Evolutionary conservation across 2,888 invertebrate genomes (phyloP), one percentile per base, ranked within the genome.

Genomic region (Polia nebulosa): DNA sequence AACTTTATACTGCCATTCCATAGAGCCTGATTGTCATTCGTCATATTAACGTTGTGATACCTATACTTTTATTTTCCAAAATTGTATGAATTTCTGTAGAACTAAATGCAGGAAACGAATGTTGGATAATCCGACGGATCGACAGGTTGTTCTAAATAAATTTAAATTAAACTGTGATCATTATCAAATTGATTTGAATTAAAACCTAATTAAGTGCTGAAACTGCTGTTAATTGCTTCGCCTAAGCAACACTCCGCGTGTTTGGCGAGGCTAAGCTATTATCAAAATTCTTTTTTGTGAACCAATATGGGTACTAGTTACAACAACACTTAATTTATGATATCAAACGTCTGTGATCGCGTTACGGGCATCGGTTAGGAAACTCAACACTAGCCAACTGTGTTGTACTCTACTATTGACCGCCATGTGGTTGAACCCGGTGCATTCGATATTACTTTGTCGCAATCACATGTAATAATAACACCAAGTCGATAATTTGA

Each of bases 371-470:
- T 87, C 74, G 88, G 90, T 92, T 91, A 86, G 80, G 94, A 92
- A 94, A 94, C 88, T 87, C 85, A 90, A 93, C 87, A 91, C 87
- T 71, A 59, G 72, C 78, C 71, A 85, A 88, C 85, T 86, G 81
- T 80, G 82, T 80, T 77, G 78, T 81, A 85, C 81, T 3, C 13
- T 13, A 68, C 83, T 80, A 78, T 85, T 85, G 82, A 91, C 90
- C 91, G 79, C 90, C 74, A 79, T 93, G 94, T 89, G 94, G 94
- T 94, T 87, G 84, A 81, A 87, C 85, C 84, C 85, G 82, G 89
- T 88, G 89, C 85, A 92, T 91, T 90, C 77, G 91, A 93, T 93
- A 92, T 89, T 80, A 81, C 70, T 64, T 86, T 92, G 90, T 89
- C 83, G 92, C 87, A 94, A 94, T 89, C 58, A 78, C 72, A 77